Base-by-base conservation (phyloP, 2,113 vertebrate species). In the Calcarius ornatus region DNA sequence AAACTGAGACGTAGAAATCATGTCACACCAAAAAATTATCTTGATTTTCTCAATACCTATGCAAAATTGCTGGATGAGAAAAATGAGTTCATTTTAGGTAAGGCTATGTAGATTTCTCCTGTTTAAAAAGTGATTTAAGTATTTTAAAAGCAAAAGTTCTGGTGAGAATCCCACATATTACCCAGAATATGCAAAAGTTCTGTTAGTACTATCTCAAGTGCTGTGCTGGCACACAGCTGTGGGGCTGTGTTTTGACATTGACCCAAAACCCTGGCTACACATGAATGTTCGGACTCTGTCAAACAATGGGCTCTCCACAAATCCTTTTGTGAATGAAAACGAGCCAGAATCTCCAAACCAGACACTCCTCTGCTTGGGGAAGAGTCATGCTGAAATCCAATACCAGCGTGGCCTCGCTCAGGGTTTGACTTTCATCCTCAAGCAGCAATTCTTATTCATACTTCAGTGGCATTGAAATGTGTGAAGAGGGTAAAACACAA, bases 11-110 rank as follows among this genome's bases (percentile, higher is more conserved):
- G 99, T 54, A 98, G 96, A 81, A 99, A 99, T 97, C 99, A 98
- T 1, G 99, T 99, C 21, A 99, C 99, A 9, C 99, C 99, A 27
- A 99, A 99, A 97, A 99, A 99, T 94, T 99, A 98, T 96, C 98
- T 99, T 66, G 99, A 99, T 82, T 99, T 99, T 72, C 99, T 99
- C 76, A 98, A 95, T 77, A 99, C 98, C 0, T 99, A 99, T 43
- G 97, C 97, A 16, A 98, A 93, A 43, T 92, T 99, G 43, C 95
- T 99, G 91, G 97, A 99, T 9, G 99, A 99, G 92, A 99, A 99
- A 89, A 98, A 99, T 8, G 84, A 98, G 61, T 98, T 96, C 77
- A 99, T 99, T 90, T 97, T 98, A 60, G 99, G 99, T 99, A 91
- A 98, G 92, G 14, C 13, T n/a, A 5, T 40, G 45, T 65, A 61